Percentiles rank a stretch among this genome's conserved stretches.
These are phyloP conservation scores for Rachycentron canadum DNA, from an alignment of 2,797 vertebrate species.

Conservation along the genomic window DNA sequence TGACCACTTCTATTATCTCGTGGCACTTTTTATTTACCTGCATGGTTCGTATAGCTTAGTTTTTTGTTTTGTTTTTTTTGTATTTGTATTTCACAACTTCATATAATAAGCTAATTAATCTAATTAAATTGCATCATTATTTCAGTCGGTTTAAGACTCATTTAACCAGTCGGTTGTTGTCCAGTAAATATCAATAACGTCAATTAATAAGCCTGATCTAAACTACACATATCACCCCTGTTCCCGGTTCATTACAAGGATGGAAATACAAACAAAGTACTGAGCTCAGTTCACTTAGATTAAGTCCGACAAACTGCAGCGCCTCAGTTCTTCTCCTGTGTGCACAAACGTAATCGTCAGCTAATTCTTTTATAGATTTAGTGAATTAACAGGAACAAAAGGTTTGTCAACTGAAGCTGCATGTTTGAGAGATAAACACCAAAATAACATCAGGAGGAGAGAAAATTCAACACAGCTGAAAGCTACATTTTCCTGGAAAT, in stretches of 20 bases:
- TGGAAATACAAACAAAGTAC: too few species aligned
- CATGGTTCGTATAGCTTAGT: not conserved
- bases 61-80: not conserved
- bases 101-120: not conserved
- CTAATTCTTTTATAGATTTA: not conserved
- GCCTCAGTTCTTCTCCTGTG: not conserved
- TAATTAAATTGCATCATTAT: not conserved
- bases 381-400: not conserved
- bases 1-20: conserved; percentile 3
- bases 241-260: too few species aligned
- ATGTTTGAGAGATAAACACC: not conserved
- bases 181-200: conserved; percentile 20
- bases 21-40: not conserved
- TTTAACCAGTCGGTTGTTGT: not conserved
- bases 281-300: too few species aligned
- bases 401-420: not conserved
- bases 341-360: too few species aligned
- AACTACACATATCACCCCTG: not conserved
- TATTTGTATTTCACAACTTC: not conserved
- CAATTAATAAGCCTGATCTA: conserved; percentile 4
- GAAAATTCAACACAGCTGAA: too few species aligned
- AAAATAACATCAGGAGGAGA: too few species aligned
- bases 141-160: not conserved
- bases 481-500: too few species aligned
- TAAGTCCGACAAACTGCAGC: not conserved